Evolutionary conservation across 2,797 vertebrate genomes (phyloP).

Genomic region (Bradypus variegatus): DNA sequence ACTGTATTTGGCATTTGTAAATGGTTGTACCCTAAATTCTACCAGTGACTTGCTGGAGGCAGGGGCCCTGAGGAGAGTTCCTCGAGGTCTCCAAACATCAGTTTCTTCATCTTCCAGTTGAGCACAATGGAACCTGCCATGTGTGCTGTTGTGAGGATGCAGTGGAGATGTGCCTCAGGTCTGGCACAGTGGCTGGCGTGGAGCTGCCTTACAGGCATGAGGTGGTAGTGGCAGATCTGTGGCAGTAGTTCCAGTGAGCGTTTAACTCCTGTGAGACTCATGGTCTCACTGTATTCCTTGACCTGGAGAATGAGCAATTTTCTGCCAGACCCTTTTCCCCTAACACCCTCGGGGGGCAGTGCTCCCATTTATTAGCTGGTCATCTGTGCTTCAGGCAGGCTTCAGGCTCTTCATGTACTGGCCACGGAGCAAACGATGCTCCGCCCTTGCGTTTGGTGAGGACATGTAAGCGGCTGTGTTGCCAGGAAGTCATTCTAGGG

Average conservation of each 20-base stretch:
- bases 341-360: neutral
- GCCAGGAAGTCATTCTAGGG: neutral
- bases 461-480: neutral
- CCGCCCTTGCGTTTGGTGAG: neutral
- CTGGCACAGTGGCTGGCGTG: neutral
- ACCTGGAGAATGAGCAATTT: neutral
- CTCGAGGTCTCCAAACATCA: neutral
- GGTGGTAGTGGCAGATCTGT: neutral
- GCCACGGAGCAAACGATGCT: neutral
- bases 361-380: neutral
- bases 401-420: neutral
- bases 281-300: neutral
- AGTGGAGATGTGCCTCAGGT: neutral
- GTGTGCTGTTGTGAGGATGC: neutral
- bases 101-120: neutral
- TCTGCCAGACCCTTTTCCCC: neutral
- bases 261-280: neutral
- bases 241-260: no score
- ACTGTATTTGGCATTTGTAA: neutral
- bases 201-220: neutral
- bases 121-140: no score
- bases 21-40: neutral
- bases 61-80: neutral
- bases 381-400: neutral
- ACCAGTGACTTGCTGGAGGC: neutral